phyloP scores from a whole-genome alignment of 1,140 invertebrate genomes.

The Papilio glaucus region DNA sequence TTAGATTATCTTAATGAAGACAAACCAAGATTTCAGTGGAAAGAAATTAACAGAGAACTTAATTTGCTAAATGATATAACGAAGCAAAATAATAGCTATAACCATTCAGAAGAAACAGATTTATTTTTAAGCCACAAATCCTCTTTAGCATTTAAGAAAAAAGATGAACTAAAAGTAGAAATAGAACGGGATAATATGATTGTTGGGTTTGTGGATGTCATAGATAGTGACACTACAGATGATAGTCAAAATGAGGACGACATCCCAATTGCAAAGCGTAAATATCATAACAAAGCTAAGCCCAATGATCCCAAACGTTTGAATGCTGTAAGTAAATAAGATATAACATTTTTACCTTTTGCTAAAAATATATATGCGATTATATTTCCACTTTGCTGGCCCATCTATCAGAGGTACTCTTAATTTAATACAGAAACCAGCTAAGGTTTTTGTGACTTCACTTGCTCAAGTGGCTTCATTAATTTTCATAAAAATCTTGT shows the following conservation, averaged over 20 bases:
- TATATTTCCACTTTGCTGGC: too few relatives aligned
- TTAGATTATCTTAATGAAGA: conserved; percentile 44
- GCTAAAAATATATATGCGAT: too few relatives aligned
- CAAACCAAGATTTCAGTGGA: conserved; percentile 40
- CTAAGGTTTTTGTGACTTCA: too few relatives aligned
- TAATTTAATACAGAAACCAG: too few relatives aligned
- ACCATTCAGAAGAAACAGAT: conserved; percentile 43
- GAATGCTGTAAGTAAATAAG: conserved; percentile 58
- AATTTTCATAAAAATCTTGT: too few relatives aligned
- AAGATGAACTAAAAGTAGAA: conserved; percentile 72
- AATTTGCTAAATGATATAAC: conserved; percentile 29
- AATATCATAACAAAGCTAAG: conserved; percentile 56
- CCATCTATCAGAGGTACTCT: too few relatives aligned
- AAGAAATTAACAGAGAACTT: conserved; percentile 37
- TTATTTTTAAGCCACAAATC: conserved; percentile 57
- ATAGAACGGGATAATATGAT: conserved; percentile 81
- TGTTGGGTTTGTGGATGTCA: conserved; percentile 70
- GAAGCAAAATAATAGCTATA: conserved; percentile 37
- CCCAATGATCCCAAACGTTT: conserved; percentile 57
- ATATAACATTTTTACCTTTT: too few relatives aligned
- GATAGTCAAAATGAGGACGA: conserved; percentile 66
- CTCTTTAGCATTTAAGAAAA: conserved; percentile 52
- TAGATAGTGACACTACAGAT: conserved; percentile 67
- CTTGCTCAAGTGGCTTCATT: too few relatives aligned
- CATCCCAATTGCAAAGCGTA: conserved; percentile 42